Conservation (phyloP, 2,888 invertebrate species). For the Hedychridium roseum region DNA sequence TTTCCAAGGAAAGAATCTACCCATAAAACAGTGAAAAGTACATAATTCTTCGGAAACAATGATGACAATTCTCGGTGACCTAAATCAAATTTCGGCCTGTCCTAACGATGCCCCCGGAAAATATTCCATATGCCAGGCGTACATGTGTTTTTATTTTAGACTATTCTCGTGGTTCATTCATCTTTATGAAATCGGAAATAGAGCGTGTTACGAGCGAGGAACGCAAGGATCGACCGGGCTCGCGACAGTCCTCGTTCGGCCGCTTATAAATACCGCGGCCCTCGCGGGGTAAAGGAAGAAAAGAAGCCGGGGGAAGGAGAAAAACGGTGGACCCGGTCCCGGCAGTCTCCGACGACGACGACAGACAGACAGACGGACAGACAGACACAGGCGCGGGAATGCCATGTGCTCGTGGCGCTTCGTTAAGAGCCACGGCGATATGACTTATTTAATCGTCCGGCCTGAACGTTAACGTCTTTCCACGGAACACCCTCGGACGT, state of each 20-base stretch:
- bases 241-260: neutral
- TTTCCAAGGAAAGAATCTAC: too few relatives aligned
- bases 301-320: constrained; percentile 14
- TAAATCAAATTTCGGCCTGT: too few relatives aligned
- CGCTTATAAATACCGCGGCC: constrained; percentile 38
- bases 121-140: too few relatives aligned
- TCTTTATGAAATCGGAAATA: too few relatives aligned
- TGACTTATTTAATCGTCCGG: constrained; percentile 50
- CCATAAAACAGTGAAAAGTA: too few relatives aligned
- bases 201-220: neutral
- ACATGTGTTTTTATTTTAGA: too few relatives aligned
- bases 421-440: constrained; percentile 40
- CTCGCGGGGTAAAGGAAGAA: too few relatives aligned
- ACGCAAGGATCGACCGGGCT: neutral
- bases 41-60: too few relatives aligned
- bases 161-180: too few relatives aligned
- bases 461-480: constrained; percentile 32
- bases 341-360: constrained; percentile 14
- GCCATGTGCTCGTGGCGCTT: constrained; percentile 34
- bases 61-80: too few relatives aligned
- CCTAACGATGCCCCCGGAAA: too few relatives aligned
- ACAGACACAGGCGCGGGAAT: constrained; percentile 2
- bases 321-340: constrained; percentile 16
- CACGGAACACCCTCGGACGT: constrained; percentile 19
- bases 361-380: neutral